phyloP scores from a whole-genome alignment of 2,888 invertebrate species.

The Ophonus ardosiacus region DNA sequence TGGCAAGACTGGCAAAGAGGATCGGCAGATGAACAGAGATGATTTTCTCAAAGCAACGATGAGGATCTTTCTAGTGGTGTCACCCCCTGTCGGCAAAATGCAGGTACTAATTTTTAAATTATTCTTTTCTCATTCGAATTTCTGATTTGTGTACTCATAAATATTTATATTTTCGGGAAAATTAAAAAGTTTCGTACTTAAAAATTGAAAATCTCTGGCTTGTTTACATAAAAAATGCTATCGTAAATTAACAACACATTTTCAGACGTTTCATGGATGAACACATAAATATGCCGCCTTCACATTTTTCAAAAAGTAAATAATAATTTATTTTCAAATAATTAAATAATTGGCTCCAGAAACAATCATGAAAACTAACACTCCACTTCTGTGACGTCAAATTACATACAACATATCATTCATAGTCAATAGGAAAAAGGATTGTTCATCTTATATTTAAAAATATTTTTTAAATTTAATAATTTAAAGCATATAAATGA shows the following conservation, averaged over 20 bases:
- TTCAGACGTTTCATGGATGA: neutral
- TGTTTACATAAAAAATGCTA: neutral
- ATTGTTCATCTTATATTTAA: no score
- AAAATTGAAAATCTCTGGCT: neutral
- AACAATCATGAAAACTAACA: no score
- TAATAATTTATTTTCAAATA: no score
- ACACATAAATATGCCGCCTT: no score
- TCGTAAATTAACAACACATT: slow-evolving; percentile 10
- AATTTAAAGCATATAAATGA: no score
- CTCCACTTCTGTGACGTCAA: no score
- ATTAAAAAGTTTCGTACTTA: slow-evolving; percentile 41
- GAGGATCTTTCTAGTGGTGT: slow-evolving; percentile 86
- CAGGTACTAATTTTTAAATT: slow-evolving; percentile 74
- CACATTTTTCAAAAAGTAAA: no score
- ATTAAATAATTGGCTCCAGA: no score
- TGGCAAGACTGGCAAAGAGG: slow-evolving; percentile 68
- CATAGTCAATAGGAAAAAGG: no score
- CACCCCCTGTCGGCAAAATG: slow-evolving; percentile 81
- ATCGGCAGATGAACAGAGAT: slow-evolving; percentile 77
- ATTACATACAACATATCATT: no score
- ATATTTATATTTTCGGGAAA: slow-evolving; percentile 48
- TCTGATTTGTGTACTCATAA: slow-evolving; percentile 43
- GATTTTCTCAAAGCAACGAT: slow-evolving; percentile 85
- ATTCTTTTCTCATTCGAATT: slow-evolving; percentile 34
- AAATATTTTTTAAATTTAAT: no score